These are phyloP conservation scores for Eurois occulta DNA, from an alignment of 2,888 invertebrate genomes.

Conservation along the genomic window DNA sequence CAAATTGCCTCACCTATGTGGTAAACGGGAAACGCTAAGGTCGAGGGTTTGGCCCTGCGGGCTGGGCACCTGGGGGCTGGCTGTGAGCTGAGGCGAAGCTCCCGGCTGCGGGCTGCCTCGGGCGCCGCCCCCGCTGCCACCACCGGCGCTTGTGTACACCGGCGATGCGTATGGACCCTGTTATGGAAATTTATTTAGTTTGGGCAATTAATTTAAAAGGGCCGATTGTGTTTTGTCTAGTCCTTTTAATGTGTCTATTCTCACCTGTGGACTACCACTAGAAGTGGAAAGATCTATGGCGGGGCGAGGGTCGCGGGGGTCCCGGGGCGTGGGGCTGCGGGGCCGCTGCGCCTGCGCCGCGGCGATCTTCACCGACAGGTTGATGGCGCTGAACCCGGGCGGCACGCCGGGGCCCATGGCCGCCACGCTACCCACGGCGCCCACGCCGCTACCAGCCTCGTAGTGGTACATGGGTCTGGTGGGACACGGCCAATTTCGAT, in stretches of 20 bases:
- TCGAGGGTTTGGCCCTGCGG: constrained; percentile 97
- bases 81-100: constrained; percentile 94
- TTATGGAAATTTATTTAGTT: constrained; percentile 82
- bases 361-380: constrained; percentile 96
- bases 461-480: constrained; percentile 95
- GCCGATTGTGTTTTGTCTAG: constrained; percentile 58
- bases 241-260: constrained; percentile 67
- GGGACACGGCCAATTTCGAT: constrained; percentile 73
- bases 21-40: constrained; percentile 96
- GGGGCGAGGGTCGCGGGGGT: constrained; percentile 94
- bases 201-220: constrained; percentile 64
- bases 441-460: constrained; percentile 90
- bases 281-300: constrained; percentile 97
- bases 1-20: constrained; percentile 93
- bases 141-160: constrained; percentile 94
- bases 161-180: constrained; percentile 95
- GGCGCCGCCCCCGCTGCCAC: constrained; percentile 92
- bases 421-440: constrained; percentile 91
- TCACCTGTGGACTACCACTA: constrained; percentile 96
- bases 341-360: constrained; percentile 93
- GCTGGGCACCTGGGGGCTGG: constrained; percentile 97
- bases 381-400: constrained; percentile 95
- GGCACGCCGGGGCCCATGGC: constrained; percentile 93
- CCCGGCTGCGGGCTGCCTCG: constrained; percentile 96
- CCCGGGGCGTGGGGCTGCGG: constrained; percentile 94